These are phyloP conservation scores for Urophycis tenuis DNA, from an alignment of 2,797 vertebrate genomes.

Conservation along the genomic window DNA sequence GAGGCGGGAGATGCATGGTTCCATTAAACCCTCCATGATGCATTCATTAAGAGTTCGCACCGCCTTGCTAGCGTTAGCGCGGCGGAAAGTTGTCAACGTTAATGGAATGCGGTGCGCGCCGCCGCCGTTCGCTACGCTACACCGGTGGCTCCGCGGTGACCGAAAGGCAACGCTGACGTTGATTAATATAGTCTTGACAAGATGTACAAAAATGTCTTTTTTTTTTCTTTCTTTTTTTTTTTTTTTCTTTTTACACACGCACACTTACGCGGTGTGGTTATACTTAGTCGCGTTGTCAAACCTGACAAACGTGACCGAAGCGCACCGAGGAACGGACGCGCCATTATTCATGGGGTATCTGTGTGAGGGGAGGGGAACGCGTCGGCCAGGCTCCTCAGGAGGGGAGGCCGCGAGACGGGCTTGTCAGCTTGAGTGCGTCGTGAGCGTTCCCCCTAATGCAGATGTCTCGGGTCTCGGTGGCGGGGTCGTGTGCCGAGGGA, in stretches of 20 bases:
- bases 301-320: not conserved
- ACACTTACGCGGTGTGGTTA: not conserved
- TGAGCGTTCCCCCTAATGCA: not conserved
- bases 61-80: constrained; percentile 23
- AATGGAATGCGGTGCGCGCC: not conserved
- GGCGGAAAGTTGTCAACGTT: constrained; percentile 35
- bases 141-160: constrained; percentile 14
- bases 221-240: not conserved
- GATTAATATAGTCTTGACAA: constrained; percentile 5
- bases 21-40: constrained; percentile 53
- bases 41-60: constrained; percentile 36
- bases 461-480: not conserved
- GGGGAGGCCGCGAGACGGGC: not conserved
- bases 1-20: constrained; percentile 41
- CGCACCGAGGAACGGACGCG: not conserved
- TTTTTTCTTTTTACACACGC: not conserved
- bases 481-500: not conserved
- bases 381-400: not conserved
- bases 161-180: not conserved
- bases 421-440: not conserved
- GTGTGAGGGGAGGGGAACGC: not conserved
- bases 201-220: not conserved
- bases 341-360: not conserved
- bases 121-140: not conserved
- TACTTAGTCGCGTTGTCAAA: not conserved